These are phyloP conservation scores for Misgurnus anguillicaudatus DNA, from an alignment of 2,113 vertebrate genomes.

Conservation along the genomic window DNA sequence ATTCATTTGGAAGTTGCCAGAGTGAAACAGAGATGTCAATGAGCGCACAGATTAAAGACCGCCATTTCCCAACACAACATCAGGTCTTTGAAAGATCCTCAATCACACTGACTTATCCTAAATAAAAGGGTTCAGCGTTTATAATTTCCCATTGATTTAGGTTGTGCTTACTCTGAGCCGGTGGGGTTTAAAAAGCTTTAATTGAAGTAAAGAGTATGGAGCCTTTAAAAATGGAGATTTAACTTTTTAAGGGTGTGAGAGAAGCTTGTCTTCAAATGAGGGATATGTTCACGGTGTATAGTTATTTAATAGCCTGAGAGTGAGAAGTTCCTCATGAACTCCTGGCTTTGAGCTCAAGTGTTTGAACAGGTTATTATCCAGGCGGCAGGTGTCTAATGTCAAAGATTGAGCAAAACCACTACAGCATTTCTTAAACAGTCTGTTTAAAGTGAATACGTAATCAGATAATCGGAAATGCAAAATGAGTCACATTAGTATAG, in stretches of 20 bases:
- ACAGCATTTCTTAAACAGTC: not conserved
- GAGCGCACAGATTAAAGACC: conserved; percentile 34
- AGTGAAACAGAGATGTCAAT: conserved; percentile 42
- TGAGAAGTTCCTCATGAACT: conserved; percentile 12
- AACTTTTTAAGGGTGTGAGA: conserved; percentile 25
- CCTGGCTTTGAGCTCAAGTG: not conserved
- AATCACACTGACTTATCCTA: conserved; percentile 40
- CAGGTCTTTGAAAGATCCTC: conserved; percentile 19
- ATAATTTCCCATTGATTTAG: conserved; percentile 28
- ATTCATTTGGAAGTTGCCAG: conserved; percentile 2
- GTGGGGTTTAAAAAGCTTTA: conserved; percentile 25
- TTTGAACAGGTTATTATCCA: conserved; percentile 15
- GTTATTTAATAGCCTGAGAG: conserved; percentile 28
- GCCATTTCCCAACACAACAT: conserved; percentile 21
- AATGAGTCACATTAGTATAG: not conserved
- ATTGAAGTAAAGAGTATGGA: conserved; percentile 29
- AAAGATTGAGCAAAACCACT: not conserved
- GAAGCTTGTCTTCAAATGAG: not conserved
- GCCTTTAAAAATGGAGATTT: conserved; percentile 27
- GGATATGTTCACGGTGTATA: not conserved
- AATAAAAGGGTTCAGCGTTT: conserved; percentile 30
- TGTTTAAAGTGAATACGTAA: not conserved
- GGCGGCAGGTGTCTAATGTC: not conserved
- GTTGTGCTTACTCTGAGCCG: not conserved
- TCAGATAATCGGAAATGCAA: not conserved